A percentile compares a stretch with the other conserved stretches of the same genome.
Evolutionary conservation across 2,113 vertebrate species (phyloP).

Genomic region (Fregetta grallaria): DNA sequence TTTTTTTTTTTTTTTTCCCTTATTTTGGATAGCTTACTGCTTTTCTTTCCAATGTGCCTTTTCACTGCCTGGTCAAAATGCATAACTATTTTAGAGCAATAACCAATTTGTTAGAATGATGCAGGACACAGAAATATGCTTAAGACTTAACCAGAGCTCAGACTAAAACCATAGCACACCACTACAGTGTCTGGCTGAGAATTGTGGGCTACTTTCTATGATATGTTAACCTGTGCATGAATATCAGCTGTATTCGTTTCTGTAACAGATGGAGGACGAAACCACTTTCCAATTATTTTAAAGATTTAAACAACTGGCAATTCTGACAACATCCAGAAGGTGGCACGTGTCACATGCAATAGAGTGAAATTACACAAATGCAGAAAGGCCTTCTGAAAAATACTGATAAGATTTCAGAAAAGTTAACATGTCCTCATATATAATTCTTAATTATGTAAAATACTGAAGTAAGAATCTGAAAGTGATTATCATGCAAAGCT

Average conservation of each 20-base stretch:
- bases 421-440: neutral
- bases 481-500: neutral
- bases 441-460: neutral
- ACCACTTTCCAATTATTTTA: neutral
- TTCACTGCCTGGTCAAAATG: neutral
- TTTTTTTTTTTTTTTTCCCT: neutral
- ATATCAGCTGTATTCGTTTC: neutral
- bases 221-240: neutral
- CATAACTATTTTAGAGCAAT: neutral
- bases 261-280: neutral
- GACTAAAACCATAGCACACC: neutral
- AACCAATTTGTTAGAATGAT: neutral
- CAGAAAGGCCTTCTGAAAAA: neutral
- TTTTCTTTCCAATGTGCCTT: neutral
- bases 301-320: neutral
- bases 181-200: neutral
- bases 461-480: neutral
- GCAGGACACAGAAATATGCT: neutral
- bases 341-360: slow-evolving; percentile 49
- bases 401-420: neutral
- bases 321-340: slow-evolving; percentile 57
- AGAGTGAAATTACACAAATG: neutral
- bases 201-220: neutral
- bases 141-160: neutral
- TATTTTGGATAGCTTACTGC: neutral